Conservation (phyloP, 2,888 invertebrate genomes). For the Yponomeuta evonymella region DNA sequence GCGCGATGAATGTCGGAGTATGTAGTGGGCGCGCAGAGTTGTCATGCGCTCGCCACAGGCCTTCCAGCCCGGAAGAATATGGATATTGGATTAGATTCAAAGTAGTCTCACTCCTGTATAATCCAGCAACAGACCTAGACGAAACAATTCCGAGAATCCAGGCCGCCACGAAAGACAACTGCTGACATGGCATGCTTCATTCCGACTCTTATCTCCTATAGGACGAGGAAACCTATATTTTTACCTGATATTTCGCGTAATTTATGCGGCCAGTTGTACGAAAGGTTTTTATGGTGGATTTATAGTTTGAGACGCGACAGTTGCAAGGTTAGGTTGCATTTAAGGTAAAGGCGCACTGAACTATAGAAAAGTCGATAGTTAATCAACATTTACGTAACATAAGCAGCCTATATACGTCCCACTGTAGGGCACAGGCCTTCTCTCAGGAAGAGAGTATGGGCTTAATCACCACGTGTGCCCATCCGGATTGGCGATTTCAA, state of each 20-base stretch:
- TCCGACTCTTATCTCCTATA: conserved; percentile 37
- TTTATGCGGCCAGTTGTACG: conserved; percentile 26
- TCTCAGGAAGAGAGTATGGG: too few relatives aligned
- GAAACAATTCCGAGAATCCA: conserved; percentile 33
- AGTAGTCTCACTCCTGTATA: conserved; percentile 22
- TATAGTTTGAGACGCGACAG: conserved; percentile 21
- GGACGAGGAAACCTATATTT: conserved; percentile 38
- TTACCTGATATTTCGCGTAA: conserved; percentile 29
- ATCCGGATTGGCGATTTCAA: too few relatives aligned
- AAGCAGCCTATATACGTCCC: too few relatives aligned
- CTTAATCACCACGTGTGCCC: too few relatives aligned
- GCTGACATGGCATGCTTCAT: conserved; percentile 23
- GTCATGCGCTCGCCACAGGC: too few relatives aligned
- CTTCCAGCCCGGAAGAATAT: too few relatives aligned
- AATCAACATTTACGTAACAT: too few relatives aligned
- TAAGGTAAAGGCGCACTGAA: conserved; percentile 53
- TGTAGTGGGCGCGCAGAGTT: too few relatives aligned
- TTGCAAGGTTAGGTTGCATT: conserved; percentile 37
- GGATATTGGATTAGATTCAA: neutral
- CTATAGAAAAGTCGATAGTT: too few relatives aligned
- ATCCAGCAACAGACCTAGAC: conserved; percentile 15
- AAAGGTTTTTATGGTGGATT: conserved; percentile 24
- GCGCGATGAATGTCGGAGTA: too few relatives aligned
- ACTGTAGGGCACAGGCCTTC: too few relatives aligned
- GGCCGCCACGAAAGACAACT: conserved; percentile 26